Evolutionary conservation across 2,888 invertebrate species (phyloP).

Genomic region (Endotricha flammealis): DNA sequence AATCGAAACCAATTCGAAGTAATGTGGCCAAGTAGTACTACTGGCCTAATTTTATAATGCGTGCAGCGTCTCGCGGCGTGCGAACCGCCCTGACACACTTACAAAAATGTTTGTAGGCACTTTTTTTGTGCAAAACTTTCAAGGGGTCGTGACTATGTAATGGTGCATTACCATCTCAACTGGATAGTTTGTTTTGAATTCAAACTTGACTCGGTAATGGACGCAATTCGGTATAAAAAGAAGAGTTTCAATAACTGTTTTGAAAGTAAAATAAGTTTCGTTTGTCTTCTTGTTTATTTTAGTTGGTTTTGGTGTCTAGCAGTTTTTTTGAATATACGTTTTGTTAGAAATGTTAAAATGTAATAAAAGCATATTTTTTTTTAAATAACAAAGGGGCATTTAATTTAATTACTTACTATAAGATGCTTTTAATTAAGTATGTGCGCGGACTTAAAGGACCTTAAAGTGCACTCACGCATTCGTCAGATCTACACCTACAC

Average conservation of each 20-base stretch:
- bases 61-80: constrained; percentile 44
- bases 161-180: constrained; percentile 59
- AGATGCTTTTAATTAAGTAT: no score
- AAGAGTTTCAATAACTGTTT: neutral
- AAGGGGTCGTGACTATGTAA: constrained; percentile 70
- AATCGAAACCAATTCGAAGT: constrained; percentile 49
- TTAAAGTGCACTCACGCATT: no score
- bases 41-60: constrained; percentile 61
- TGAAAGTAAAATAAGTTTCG: no score
- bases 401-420: no score
- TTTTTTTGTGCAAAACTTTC: constrained; percentile 59
- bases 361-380: no score
- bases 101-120: constrained; percentile 38
- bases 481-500: no score
- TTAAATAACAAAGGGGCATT: no score
- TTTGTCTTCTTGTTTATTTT: constrained; percentile 19
- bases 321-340: no score
- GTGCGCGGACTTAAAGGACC: no score
- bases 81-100: constrained; percentile 69
- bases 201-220: constrained; percentile 40
- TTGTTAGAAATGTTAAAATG: no score
- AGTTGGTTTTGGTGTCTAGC: no score
- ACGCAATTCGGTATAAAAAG: constrained; percentile 31
- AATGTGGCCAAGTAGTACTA: constrained; percentile 36
- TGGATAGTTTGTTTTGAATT: constrained; percentile 49